phyloP scores from a whole-genome alignment of 2,888 invertebrate species.

The Eupithecia tripunctaria region DNA sequence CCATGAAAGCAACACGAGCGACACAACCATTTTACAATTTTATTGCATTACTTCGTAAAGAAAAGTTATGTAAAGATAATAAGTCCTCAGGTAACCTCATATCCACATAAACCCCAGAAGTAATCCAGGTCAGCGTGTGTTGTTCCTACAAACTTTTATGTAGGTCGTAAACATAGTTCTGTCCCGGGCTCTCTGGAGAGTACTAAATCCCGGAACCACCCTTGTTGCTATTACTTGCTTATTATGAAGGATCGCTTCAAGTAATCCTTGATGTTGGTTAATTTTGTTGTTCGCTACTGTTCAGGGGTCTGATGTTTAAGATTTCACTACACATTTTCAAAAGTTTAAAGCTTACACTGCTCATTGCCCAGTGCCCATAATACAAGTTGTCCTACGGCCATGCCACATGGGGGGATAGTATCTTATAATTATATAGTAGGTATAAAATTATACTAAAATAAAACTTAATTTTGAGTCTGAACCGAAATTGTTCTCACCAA shows the following conservation, averaged over 20 bases:
- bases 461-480: too few relatives aligned
- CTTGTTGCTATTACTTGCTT: conserved; percentile 30
- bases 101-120: neutral
- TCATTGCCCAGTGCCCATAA: too few relatives aligned
- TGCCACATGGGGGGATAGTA: too few relatives aligned
- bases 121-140: conserved; percentile 23
- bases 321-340: neutral
- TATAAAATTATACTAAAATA: too few relatives aligned
- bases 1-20: too few relatives aligned
- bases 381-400: too few relatives aligned
- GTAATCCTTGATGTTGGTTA: neutral
- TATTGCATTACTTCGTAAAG: too few relatives aligned
- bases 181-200: conserved; percentile 30
- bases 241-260: conserved; percentile 39
- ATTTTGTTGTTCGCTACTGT: neutral
- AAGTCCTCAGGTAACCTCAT: neutral
- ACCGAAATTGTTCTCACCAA: too few relatives aligned
- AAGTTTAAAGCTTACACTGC: too few relatives aligned
- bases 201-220: conserved; percentile 34
- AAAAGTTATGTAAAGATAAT: too few relatives aligned
- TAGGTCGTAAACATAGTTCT: conserved; percentile 31
- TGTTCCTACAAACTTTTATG: conserved; percentile 22
- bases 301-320: neutral
- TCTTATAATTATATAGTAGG: too few relatives aligned
- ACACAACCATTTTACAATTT: too few relatives aligned